Evolutionary conservation across 2,888 invertebrate species (phyloP).

Genomic region (Coleophora deauratella): DNA sequence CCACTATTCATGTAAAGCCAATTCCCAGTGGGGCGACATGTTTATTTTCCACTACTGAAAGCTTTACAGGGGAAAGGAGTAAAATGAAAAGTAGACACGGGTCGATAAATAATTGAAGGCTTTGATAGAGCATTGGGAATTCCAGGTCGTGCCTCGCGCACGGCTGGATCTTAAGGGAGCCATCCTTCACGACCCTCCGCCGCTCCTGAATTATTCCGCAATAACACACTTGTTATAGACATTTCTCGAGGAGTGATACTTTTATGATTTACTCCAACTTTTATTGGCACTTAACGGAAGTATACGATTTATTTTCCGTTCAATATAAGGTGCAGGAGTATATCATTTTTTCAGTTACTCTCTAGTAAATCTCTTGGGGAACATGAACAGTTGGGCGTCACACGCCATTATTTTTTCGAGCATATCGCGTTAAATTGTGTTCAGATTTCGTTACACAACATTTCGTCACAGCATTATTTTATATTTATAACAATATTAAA

Average conservation of each 20-base stretch:
- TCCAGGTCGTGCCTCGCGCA: conserved; percentile 48
- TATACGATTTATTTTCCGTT: conserved; percentile 71
- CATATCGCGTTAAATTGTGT: no score
- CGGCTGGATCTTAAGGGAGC: conserved; percentile 58
- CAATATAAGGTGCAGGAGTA: conserved; percentile 66
- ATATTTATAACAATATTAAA: no score
- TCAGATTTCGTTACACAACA: no score
- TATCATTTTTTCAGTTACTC: conserved; percentile 64
- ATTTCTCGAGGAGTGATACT: conserved; percentile 70
- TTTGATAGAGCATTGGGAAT: conserved; percentile 68
- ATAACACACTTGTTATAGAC: conserved; percentile 74
- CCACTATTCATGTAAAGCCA: conserved; percentile 45
- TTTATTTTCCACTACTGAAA: conserved; percentile 57
- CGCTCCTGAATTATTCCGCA: conserved; percentile 71
- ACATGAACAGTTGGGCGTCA: conserved; percentile 48
- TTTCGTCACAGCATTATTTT: no score
- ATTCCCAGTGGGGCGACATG: conserved; percentile 59
- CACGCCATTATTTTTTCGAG: conserved; percentile 40
- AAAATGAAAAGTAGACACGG: conserved; percentile 73
- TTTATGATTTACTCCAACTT: conserved; percentile 74
- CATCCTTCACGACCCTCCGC: conserved; percentile 64
- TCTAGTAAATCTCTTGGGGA: conserved; percentile 45
- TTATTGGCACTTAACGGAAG: conserved; percentile 74
- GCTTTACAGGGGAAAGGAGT: conserved; percentile 59
- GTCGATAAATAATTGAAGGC: conserved; percentile 74